A percentile compares a stretch with the other conserved stretches of the same genome.
These are phyloP conservation scores for Taurulus bubalis DNA, from an alignment of 2,113 vertebrate species.

Conservation along the genomic window DNA sequence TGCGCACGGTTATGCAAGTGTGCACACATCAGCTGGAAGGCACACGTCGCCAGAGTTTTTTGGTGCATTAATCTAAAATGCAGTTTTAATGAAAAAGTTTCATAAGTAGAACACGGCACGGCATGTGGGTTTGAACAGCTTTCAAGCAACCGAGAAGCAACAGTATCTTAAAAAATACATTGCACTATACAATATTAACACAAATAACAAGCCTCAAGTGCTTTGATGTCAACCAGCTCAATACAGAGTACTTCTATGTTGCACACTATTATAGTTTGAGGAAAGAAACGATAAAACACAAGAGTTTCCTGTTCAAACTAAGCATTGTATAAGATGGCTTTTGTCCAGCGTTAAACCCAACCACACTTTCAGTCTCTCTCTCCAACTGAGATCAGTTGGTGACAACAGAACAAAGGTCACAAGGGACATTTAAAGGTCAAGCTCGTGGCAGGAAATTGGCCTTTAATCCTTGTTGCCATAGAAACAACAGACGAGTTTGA, in stretches of 20 bases:
- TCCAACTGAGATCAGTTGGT: conserved; percentile 59
- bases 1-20: background rate
- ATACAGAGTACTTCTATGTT: background rate
- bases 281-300: background rate
- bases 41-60: background rate
- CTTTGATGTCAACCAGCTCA: background rate
- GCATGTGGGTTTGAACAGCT: conserved; percentile 8
- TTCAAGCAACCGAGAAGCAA: background rate
- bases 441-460: conserved; percentile 54
- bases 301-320: background rate
- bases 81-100: conserved; percentile 29
- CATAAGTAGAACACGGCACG: background rate
- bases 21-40: background rate
- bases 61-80: conserved; percentile 4
- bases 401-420: conserved; percentile 64
- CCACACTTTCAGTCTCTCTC: conserved; percentile 29
- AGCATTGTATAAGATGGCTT: background rate
- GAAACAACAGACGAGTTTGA: conserved; percentile 56
- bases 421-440: conserved; percentile 72
- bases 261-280: background rate
- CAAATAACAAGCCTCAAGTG: background rate
- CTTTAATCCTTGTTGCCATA: conserved; percentile 70
- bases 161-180: conserved; percentile 1
- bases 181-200: background rate
- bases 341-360: conserved; percentile 28